Evolutionary conservation across 2,888 invertebrate species (phyloP).

Genomic region (Synanthedon vespiformis): DNA sequence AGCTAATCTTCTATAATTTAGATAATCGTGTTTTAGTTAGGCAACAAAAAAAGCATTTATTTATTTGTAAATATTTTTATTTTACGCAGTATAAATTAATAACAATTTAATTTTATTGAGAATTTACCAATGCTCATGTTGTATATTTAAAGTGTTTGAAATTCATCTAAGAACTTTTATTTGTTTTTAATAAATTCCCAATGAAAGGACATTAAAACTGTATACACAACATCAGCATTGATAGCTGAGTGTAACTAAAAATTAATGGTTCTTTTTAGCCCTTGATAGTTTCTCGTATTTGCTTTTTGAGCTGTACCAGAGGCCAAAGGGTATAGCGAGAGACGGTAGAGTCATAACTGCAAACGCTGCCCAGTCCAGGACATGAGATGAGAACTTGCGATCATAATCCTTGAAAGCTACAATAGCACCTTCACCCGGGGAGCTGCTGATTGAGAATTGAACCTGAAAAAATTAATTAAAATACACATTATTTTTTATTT

Average conservation of each 20-base stretch:
- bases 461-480: constrained; percentile 56
- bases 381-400: constrained; percentile 96
- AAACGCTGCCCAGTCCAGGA: constrained; percentile 97
- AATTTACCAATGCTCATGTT: constrained; percentile 28
- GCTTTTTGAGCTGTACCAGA: constrained; percentile 95
- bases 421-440: constrained; percentile 96
- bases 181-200: not conserved
- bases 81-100: constrained; percentile 60
- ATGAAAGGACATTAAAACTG: not conserved
- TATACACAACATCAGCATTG: constrained; percentile 30
- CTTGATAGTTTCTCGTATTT: constrained; percentile 89
- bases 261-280: constrained; percentile 75
- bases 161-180: not conserved
- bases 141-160: constrained; percentile 4
- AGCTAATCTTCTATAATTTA: too few relatives aligned
- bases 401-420: constrained; percentile 93
- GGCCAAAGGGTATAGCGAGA: constrained; percentile 90
- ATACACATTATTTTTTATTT: constrained; percentile 1
- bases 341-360: constrained; percentile 97
- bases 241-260: constrained; percentile 18
- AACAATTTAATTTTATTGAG: constrained; percentile 5
- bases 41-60: too few relatives aligned
- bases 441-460: constrained; percentile 81
- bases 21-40: too few relatives aligned
- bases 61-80: constrained; percentile 25